phyloP scores from a whole-genome alignment of 2,888 invertebrate species.

The Athalia circularis region DNA sequence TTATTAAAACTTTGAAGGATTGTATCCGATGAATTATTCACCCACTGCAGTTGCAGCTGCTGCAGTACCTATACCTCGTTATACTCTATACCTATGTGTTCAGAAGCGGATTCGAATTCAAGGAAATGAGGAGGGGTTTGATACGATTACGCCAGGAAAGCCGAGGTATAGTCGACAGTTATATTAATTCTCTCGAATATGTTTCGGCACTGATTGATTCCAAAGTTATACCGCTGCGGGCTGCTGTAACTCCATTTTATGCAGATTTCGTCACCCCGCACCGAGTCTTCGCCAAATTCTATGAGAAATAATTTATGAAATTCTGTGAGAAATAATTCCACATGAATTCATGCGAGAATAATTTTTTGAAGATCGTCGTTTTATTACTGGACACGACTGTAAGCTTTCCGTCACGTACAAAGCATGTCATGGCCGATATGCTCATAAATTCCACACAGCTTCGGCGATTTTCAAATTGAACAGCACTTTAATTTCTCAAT shows the following conservation, averaged over 20 bases:
- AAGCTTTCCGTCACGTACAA: too few species aligned
- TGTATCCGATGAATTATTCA: neutral
- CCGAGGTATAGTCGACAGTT: constrained; percentile 64
- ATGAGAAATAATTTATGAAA: too few species aligned
- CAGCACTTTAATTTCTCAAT: neutral
- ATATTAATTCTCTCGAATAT: constrained; percentile 72
- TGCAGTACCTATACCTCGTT: neutral
- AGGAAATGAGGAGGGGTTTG: constrained; percentile 55
- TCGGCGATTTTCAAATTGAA: neutral
- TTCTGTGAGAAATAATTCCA: neutral
- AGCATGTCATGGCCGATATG: too few species aligned
- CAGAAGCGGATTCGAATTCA: constrained; percentile 3
- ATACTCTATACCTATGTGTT: too few species aligned
- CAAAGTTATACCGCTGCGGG: constrained; percentile 62
- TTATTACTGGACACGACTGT: constrained; percentile 22
- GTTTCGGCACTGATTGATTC: constrained; percentile 71
- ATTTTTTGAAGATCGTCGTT: constrained; percentile 27
- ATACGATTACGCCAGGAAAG: constrained; percentile 64
- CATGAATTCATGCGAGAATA: neutral
- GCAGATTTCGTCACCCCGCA: neutral
- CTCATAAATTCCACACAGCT: too few species aligned
- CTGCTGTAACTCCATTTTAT: constrained; percentile 8
- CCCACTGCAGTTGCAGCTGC: neutral
- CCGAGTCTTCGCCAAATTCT: too few species aligned
- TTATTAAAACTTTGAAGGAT: constrained; percentile 15